Evolutionary conservation across 23 tunicate genomes (phyloP).

Genomic region (Ciona savignyi): DNA sequence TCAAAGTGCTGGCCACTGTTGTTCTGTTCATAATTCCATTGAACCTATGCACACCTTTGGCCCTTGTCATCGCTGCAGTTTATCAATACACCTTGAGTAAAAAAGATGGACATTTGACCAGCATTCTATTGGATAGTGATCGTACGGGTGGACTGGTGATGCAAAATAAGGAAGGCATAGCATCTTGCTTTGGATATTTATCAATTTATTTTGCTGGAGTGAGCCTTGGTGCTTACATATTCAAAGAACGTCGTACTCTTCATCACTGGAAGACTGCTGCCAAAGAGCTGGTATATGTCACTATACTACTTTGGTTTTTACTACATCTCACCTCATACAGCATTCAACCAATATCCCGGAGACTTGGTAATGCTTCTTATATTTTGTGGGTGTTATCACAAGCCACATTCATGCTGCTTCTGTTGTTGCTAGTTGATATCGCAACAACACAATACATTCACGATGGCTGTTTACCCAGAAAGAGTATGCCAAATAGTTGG

Average conservation of each 20-base stretch:
- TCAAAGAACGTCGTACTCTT: slow-evolving; percentile 32
- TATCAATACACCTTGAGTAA: slow-evolving; percentile 44
- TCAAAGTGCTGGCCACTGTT: slow-evolving; percentile 32
- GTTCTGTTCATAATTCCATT: slow-evolving; percentile 17
- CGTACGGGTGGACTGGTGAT: slow-evolving; percentile 36
- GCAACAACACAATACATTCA: slow-evolving; percentile 4
- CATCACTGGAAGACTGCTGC: slow-evolving; percentile 30
- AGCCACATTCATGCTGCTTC: slow-evolving; percentile 12
- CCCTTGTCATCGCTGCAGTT: slow-evolving; percentile 4
- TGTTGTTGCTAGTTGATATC: slow-evolving; percentile 22
- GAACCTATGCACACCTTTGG: slow-evolving; percentile 3
- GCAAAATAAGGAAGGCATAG: slow-evolving; percentile 86
- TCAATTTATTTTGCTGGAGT: slow-evolving; percentile 66
- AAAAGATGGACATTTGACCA: slow-evolving; percentile 18
- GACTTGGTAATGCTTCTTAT: slow-evolving; percentile 71
- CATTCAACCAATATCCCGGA: slow-evolving; percentile 62
- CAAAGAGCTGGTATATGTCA: slow-evolving; percentile 2
- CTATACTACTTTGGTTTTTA: slow-evolving; percentile 9
- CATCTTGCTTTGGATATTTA: slow-evolving; percentile 56
- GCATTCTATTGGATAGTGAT: slow-evolving; percentile 22
- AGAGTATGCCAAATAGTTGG: slow-evolving; percentile 52
- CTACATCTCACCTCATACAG: not conserved
- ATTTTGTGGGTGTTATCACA: slow-evolving; percentile 43
- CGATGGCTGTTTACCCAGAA: slow-evolving; percentile 14
- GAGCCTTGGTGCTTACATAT: slow-evolving; percentile 50